Evolutionary conservation across 2,888 invertebrate genomes (phyloP).

Genomic region (Drosophila cognata): DNA sequence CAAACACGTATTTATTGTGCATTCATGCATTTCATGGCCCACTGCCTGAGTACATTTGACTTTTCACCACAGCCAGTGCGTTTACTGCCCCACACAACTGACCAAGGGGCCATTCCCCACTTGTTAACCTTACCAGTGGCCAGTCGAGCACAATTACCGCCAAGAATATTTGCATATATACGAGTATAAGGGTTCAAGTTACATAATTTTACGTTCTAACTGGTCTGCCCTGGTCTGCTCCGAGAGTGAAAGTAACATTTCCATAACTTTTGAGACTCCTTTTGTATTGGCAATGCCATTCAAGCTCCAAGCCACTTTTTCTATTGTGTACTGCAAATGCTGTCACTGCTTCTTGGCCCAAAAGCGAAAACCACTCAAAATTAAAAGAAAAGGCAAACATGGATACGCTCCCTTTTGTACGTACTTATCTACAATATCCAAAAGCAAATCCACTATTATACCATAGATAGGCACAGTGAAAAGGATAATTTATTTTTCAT

Average conservation of each 20-base stretch:
- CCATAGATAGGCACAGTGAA: background rate
- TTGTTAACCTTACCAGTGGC: slow-evolving; percentile 26
- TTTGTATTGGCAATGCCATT: background rate
- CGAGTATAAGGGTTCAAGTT: background rate
- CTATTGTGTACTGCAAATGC: slow-evolving; percentile 3
- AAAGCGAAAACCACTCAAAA: background rate
- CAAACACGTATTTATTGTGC: slow-evolving; percentile 63
- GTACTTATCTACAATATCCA: background rate
- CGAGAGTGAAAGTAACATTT: too few species aligned
- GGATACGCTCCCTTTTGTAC: background rate
- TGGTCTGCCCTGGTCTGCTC: background rate
- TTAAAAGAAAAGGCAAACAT: background rate
- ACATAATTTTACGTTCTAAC: slow-evolving; percentile 5
- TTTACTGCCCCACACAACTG: slow-evolving; percentile 9
- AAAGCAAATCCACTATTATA: background rate
- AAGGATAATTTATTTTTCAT: background rate
- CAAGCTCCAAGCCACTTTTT: background rate
- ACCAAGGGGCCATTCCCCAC: slow-evolving; percentile 11
- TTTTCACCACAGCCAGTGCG: slow-evolving; percentile 41
- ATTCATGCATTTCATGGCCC: slow-evolving; percentile 65
- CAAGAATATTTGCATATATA: slow-evolving; percentile 12
- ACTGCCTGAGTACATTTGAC: slow-evolving; percentile 33
- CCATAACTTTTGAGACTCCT: background rate
- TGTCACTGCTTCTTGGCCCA: background rate
- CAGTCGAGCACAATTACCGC: slow-evolving; percentile 1